Evolutionary conservation across 2,888 invertebrate genomes (phyloP).

Genomic region (Harpalus rufipes): DNA sequence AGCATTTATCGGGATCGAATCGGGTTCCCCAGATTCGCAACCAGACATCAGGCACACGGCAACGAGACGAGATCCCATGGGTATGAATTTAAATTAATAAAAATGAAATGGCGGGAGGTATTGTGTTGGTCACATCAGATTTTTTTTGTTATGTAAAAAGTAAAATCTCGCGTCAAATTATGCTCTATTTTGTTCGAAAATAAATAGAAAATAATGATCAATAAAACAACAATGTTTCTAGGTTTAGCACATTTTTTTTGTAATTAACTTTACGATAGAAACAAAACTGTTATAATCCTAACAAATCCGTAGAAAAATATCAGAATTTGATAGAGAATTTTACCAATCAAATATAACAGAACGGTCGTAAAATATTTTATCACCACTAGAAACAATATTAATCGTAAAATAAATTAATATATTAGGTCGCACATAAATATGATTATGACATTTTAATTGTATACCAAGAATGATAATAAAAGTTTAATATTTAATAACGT

Average conservation of each 20-base stretch:
- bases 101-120: no score
- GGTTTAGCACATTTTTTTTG: conserved; percentile 10
- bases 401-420: conserved; percentile 7
- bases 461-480: neutral
- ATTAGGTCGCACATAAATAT: neutral
- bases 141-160: no score
- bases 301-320: conserved; percentile 10
- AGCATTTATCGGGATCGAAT: no score
- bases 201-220: neutral
- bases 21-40: no score
- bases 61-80: no score
- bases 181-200: neutral
- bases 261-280: conserved; percentile 14
- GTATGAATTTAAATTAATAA: no score
- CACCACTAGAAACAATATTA: conserved; percentile 13
- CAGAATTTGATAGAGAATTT: conserved; percentile 7
- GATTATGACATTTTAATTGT: neutral
- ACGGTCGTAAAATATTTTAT: neutral
- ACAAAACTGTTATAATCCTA: neutral
- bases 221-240: conserved; percentile 23
- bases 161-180: no score
- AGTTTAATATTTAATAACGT: neutral
- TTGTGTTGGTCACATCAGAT: no score
- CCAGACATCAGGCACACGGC: no score
- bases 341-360: conserved; percentile 17